phyloP scores from a whole-genome alignment of 2,113 vertebrate species.

The Oryzias celebensis region DNA sequence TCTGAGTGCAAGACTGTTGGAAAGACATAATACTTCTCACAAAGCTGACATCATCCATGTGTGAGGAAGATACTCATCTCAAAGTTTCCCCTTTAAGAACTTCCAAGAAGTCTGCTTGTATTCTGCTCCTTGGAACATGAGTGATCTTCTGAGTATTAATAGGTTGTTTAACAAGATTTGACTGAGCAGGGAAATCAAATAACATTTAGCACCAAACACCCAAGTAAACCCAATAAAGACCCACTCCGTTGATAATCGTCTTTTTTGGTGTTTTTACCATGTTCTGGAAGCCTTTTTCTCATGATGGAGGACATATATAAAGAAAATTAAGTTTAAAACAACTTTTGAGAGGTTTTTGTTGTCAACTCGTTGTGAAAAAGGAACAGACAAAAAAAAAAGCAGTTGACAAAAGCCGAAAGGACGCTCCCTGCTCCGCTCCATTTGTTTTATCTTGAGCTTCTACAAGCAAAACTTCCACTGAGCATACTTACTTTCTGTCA shows the following conservation, averaged over 20 bases:
- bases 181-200: constrained; percentile 6
- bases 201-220: neutral
- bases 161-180: constrained; percentile 15
- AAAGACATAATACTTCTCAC: constrained; percentile 18
- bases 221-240: too few relatives aligned
- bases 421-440: too few relatives aligned
- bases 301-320: too few relatives aligned
- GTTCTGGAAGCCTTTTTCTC: too few relatives aligned
- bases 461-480: neutral
- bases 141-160: neutral
- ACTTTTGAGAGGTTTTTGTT: too few relatives aligned
- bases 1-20: constrained; percentile 14
- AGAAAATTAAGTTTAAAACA: too few relatives aligned
- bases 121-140: neutral
- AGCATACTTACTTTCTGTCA: constrained; percentile 29
- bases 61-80: constrained; percentile 8
- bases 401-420: too few relatives aligned
- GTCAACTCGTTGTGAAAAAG: too few relatives aligned
- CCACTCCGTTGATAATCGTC: too few relatives aligned
- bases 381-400: too few relatives aligned
- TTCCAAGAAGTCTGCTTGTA: constrained; percentile 10
- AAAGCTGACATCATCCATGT: constrained; percentile 36
- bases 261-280: too few relatives aligned
- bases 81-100: constrained; percentile 8
- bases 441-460: neutral